Evolutionary conservation across 2,888 invertebrate species (phyloP).

Genomic region (Luperina nickerlii): DNA sequence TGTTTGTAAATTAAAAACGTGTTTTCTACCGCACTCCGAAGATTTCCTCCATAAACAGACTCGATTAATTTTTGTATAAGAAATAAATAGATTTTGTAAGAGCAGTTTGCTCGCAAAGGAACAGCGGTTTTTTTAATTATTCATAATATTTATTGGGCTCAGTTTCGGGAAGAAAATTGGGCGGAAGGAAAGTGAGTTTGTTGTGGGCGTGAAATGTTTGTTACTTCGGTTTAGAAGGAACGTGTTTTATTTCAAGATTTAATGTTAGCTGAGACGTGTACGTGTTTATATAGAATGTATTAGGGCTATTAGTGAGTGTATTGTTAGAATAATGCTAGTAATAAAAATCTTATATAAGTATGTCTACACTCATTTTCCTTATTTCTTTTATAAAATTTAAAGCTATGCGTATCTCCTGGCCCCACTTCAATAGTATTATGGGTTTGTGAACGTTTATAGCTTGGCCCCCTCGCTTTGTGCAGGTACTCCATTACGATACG

Average conservation of each 20-base stretch:
- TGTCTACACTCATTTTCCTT: not conserved
- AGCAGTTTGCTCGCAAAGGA: conserved; percentile 43
- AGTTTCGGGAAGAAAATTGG: conserved; percentile 50
- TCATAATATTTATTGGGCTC: conserved; percentile 63
- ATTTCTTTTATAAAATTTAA: not conserved
- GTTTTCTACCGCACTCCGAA: conserved; percentile 63
- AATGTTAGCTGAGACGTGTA: conserved; percentile 6
- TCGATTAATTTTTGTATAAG: conserved; percentile 64
- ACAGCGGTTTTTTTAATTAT: conserved; percentile 60
- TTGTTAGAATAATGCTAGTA: not conserved
- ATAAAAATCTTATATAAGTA: not conserved
- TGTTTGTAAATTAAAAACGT: conserved; percentile 79
- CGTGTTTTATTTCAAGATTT: conserved; percentile 26
- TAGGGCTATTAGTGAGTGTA: conserved; percentile 3
- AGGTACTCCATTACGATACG: conserved; percentile 52
- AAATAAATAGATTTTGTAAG: conserved; percentile 61
- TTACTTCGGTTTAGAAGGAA: conserved; percentile 20
- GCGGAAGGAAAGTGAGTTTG: conserved; percentile 58
- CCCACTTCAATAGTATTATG: conserved; percentile 17
- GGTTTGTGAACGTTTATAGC: conserved; percentile 28
- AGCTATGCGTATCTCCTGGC: conserved; percentile 11
- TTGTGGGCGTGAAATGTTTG: conserved; percentile 35
- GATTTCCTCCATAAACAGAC: conserved; percentile 68
- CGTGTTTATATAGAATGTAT: not conserved
- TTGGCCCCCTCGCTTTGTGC: conserved; percentile 24